Evolutionary conservation across 64 coral and sea anemone species (phyloP).

Genomic region (Pocillopora damicornis): DNA sequence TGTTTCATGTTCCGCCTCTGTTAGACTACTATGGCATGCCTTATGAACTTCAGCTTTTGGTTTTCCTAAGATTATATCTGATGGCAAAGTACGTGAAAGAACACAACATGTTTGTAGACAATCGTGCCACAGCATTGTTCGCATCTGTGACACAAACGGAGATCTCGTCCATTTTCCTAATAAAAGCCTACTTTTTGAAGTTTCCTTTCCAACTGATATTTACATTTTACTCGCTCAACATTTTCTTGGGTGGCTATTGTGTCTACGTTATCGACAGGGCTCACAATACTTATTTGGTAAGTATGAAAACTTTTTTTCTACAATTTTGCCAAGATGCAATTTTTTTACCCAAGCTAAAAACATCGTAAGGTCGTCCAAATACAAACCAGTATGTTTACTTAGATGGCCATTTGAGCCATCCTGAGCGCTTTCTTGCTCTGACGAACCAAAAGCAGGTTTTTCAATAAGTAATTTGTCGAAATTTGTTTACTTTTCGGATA

Average conservation of each 20-base stretch:
- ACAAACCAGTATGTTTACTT: background rate
- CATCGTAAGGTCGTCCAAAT: background rate
- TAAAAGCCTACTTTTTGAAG: conserved; percentile 94
- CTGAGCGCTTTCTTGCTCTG: background rate
- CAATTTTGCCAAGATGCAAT: background rate
- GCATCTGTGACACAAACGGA: conserved; percentile 95
- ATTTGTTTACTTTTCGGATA: background rate
- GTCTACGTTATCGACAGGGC: conserved; percentile 84
- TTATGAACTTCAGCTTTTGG: conserved; percentile 83
- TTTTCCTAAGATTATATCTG: conserved; percentile 82
- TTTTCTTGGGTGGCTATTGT: conserved; percentile 92
- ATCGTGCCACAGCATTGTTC: conserved; percentile 69
- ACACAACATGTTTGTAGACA: conserved; percentile 84
- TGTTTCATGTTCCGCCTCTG: conserved; percentile 84
- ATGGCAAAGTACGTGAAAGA: conserved; percentile 83
- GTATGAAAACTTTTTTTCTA: conserved; percentile 41
- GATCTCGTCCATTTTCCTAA: conserved; percentile 78
- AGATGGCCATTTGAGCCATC: conserved; percentile 3
- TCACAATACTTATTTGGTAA: conserved; percentile 86
- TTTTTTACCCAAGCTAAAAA: background rate
- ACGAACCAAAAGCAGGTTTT: background rate
- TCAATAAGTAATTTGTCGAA: background rate
- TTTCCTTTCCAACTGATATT: conserved; percentile 80
- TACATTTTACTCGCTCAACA: conserved; percentile 86
- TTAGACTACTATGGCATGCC: conserved; percentile 54